phyloP scores from a whole-genome alignment of 2,888 invertebrate genomes.

The Ganaspis brasiliensis region DNA sequence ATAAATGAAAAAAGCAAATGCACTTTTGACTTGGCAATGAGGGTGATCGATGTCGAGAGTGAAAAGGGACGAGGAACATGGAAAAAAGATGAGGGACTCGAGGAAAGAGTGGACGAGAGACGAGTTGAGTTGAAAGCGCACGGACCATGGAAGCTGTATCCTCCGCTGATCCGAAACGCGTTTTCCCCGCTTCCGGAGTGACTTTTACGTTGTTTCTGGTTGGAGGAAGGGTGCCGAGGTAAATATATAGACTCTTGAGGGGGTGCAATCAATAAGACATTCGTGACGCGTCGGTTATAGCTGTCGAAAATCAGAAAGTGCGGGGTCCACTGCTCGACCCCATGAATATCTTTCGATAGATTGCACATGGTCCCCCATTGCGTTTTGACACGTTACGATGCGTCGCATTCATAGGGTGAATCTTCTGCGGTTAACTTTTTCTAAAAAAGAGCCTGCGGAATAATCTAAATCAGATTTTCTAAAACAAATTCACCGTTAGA shows the following conservation, averaged over 20 bases:
- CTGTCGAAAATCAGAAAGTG: conserved; percentile 73
- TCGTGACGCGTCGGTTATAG: conserved; percentile 79
- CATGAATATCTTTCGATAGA: conserved; percentile 81
- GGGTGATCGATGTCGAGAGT: conserved; percentile 30
- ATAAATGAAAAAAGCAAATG: conserved; percentile 76
- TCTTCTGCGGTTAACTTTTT: conserved; percentile 1
- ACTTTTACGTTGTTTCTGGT: conserved; percentile 61
- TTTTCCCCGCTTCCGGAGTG: conserved; percentile 73
- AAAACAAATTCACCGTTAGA: no score
- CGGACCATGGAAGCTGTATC: conserved; percentile 7
- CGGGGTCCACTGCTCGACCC: conserved; percentile 75
- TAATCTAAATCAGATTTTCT: no score
- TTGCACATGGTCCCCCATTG: conserved; percentile 77
- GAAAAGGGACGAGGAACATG: conserved; percentile 47
- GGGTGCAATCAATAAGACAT: conserved; percentile 80
- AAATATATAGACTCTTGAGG: conserved; percentile 62
- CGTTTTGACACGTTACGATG: conserved; percentile 66
- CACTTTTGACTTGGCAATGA: conserved; percentile 49
- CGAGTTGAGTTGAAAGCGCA: conserved; percentile 23
- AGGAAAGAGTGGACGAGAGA: conserved; percentile 28
- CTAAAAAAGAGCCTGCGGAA: not conserved
- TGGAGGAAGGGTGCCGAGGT: conserved; percentile 57
- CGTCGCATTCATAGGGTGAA: conserved; percentile 58
- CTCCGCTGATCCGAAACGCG: conserved; percentile 68
- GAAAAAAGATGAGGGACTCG: conserved; percentile 35